Base-by-base conservation (phyloP, 2,888 invertebrate species). In the Aleiodes alternator region DNA sequence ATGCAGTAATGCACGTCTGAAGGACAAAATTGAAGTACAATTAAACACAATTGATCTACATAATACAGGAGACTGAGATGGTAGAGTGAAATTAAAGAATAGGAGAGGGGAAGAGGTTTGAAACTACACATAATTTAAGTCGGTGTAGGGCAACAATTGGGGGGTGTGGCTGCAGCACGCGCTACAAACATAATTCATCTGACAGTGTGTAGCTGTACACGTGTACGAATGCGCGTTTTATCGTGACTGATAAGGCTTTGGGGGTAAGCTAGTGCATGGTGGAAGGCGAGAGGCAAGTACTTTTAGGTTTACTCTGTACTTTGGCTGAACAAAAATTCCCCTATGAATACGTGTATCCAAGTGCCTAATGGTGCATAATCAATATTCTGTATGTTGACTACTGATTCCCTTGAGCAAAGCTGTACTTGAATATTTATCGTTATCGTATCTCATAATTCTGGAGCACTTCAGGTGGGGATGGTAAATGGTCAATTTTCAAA, bases 101-200 rank as follows among this genome's bases (percentile, higher is more conserved):
- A 48, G 48, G 23, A 48, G 14, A 23, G 43, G 34, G 34, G 61
- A 16, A 43, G 34, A 43, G 61, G 16, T 3, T 43, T 7, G 48
- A 48, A 51, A 51, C 68, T 23, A 68, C 68, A 68, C 68, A 68
- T 51, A 29, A 68, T 68, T 16, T n/a, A 8, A 48, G 16, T 51
- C 51, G 23, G 23, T 23, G 23, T 66, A 66, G 48, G 50, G 29
- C 66, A 16, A 16, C 23, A 48, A 31, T 76, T 79, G 82, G 84
- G 84, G 84, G 86, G 86, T 84, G 87, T 86, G 85, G 86, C 82
- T 80, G 82, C 80, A 81, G 84, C 87, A 87, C 86, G 87, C 85
- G 82, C 85, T 85, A 81, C 82, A 81, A 79, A 82, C 85, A 87
- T 87, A 86, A 86, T 85, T 87, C 87, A 87, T 85, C 78, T 82